Conservation (phyloP, 2,888 invertebrate genomes). For the Leucophenga montana region DNA sequence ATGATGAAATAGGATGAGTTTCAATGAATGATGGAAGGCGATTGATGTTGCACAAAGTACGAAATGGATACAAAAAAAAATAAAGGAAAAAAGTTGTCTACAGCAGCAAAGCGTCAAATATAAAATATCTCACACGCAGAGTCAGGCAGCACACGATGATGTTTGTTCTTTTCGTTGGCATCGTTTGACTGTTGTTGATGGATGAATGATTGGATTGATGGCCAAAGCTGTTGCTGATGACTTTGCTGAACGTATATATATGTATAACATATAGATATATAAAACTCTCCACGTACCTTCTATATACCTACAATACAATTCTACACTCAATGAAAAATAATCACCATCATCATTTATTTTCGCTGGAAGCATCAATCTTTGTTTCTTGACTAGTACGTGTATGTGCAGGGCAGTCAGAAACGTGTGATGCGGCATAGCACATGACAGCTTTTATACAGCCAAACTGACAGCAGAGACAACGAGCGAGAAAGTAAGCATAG, state of each 20-base stretch:
- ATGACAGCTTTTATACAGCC: constrained; percentile 37
- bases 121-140: constrained; percentile 1
- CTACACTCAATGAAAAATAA: constrained; percentile 70
- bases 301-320: not conserved
- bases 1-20: not conserved
- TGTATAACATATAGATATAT: not conserved
- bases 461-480: constrained; percentile 38
- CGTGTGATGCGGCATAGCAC: constrained; percentile 34
- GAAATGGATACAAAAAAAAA: too few species aligned
- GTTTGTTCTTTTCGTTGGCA: not conserved
- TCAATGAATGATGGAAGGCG: not conserved
- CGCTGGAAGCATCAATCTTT: constrained; percentile 70
- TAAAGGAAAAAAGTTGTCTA: not conserved
- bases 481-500: not conserved
- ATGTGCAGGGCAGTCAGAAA: not conserved
- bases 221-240: constrained; percentile 25
- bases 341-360: constrained; percentile 72
- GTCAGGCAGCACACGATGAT: not conserved
- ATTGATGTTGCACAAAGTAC: too few species aligned
- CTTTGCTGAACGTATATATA: not conserved
- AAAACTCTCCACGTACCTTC: not conserved
- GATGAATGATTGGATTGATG: constrained; percentile 26
- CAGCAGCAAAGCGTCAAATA: not conserved
- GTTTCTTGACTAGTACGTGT: constrained; percentile 47
- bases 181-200: constrained; percentile 5